Conservation (phyloP, 2,888 invertebrate species). For the Sisyra nigra region DNA sequence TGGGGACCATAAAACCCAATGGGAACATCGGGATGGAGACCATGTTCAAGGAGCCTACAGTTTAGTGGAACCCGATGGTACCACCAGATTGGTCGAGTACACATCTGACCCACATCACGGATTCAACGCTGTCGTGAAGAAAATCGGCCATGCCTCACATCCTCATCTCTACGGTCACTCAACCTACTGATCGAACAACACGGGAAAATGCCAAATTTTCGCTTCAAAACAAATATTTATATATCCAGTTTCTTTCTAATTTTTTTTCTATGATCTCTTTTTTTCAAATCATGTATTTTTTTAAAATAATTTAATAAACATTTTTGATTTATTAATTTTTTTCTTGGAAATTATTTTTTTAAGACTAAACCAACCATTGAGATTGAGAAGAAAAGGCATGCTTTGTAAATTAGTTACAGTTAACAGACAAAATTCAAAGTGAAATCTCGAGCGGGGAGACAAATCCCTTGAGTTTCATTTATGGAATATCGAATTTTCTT, state of each 20-base stretch:
- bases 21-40: conserved; percentile 18
- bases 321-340: conserved; percentile 1
- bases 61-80: conserved; percentile 25
- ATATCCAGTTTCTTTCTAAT: not conserved
- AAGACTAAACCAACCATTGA: not conserved
- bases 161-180: not conserved
- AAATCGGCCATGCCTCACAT: conserved; percentile 6
- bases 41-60: conserved; percentile 25
- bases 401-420: no score
- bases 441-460: no score
- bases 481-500: no score
- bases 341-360: not conserved
- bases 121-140: conserved; percentile 19
- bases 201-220: not conserved
- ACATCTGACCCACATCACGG: conserved; percentile 22
- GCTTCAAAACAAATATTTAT: not conserved
- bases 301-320: no score
- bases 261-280: not conserved
- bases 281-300: not conserved
- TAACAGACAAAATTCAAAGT: no score
- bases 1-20: conserved; percentile 13
- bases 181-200: no score
- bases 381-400: no score
- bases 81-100: conserved; percentile 25
- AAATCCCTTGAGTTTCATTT: no score